These are phyloP conservation scores for Caenorhabditis sulstoni DNA, from an alignment of 2,888 invertebrate species.

Conservation along the genomic window DNA sequence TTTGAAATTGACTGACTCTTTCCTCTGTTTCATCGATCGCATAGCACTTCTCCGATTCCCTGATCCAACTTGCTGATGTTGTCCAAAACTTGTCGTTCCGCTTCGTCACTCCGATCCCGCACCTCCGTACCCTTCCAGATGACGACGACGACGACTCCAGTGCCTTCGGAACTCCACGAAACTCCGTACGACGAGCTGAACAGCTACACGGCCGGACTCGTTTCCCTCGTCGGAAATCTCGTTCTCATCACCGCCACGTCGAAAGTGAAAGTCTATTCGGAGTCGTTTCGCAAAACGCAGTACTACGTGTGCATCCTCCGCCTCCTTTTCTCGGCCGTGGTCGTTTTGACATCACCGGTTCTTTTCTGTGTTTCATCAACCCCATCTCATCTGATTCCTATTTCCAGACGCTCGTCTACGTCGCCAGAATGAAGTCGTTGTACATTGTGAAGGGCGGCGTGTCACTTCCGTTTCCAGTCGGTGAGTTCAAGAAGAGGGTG, in stretches of 20 bases:
- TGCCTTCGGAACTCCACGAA: constrained; percentile 6
- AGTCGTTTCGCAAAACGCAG: constrained; percentile 27
- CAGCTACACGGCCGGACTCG: constrained; percentile 23
- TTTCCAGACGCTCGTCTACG: constrained; percentile 51
- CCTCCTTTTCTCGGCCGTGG: constrained; percentile 28
- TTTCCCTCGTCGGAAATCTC: constrained; percentile 41
- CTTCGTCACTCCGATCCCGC: too few species aligned
- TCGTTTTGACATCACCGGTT: constrained; percentile 48
- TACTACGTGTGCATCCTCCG: constrained; percentile 30
- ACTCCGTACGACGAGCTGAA: constrained; percentile 30
- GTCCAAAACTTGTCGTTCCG: too few species aligned
- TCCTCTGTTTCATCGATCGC: too few species aligned
- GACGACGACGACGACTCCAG: constrained; percentile 5
- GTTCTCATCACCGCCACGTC: constrained; percentile 32
- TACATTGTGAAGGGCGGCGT: constrained; percentile 56
- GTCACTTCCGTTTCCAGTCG: constrained; percentile 38
- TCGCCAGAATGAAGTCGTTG: constrained; percentile 44
- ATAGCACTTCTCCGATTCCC: too few species aligned
- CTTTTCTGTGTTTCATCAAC: not conserved
- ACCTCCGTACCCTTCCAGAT: not conserved
- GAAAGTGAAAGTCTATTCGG: constrained; percentile 41
- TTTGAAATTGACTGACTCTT: too few species aligned
- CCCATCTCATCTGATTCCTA: not conserved
- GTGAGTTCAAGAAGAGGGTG: not conserved
- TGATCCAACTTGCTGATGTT: too few species aligned